Conservation (phyloP, 2,888 invertebrate species). For the Tachina fera region DNA sequence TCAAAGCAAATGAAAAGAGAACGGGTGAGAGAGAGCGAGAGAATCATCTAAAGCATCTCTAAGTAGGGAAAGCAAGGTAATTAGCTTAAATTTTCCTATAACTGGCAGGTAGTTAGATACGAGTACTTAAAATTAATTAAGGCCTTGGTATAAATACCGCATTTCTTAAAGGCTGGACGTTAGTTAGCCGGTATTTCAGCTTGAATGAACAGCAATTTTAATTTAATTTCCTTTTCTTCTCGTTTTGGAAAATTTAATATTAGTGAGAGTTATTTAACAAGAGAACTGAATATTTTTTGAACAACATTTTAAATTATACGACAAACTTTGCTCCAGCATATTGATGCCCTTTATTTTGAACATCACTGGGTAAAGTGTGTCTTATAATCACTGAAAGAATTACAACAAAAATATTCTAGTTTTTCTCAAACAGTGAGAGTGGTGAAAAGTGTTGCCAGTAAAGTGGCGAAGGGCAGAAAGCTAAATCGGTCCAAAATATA, state of each 20-base stretch:
- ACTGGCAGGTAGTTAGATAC: slow-evolving; percentile 20
- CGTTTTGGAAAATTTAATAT: background rate
- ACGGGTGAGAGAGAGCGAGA: background rate
- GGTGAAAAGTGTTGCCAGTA: too few relatives aligned
- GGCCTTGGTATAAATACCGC: slow-evolving; percentile 48
- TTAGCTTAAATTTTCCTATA: slow-evolving; percentile 48
- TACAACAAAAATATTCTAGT: background rate
- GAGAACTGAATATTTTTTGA: background rate
- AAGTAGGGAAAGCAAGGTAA: slow-evolving; percentile 13
- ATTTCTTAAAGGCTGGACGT: background rate
- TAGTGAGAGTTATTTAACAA: background rate
- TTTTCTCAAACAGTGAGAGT: too few relatives aligned
- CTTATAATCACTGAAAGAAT: slow-evolving; percentile 76
- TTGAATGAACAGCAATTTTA: background rate
- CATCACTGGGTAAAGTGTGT: slow-evolving; percentile 83
- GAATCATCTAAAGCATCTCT: background rate
- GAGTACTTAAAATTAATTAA: background rate
- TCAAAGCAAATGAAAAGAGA: background rate
- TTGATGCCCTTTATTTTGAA: slow-evolving; percentile 72
- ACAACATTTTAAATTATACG: slow-evolving; percentile 77
- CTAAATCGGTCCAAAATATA: background rate
- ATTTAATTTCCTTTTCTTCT: background rate
- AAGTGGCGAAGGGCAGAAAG: too few relatives aligned
- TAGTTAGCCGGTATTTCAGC: slow-evolving; percentile 18
- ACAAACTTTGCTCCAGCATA: slow-evolving; percentile 78